Base-by-base conservation (phyloP, 2,797 vertebrate species). In the Perodicticus potto region DNA sequence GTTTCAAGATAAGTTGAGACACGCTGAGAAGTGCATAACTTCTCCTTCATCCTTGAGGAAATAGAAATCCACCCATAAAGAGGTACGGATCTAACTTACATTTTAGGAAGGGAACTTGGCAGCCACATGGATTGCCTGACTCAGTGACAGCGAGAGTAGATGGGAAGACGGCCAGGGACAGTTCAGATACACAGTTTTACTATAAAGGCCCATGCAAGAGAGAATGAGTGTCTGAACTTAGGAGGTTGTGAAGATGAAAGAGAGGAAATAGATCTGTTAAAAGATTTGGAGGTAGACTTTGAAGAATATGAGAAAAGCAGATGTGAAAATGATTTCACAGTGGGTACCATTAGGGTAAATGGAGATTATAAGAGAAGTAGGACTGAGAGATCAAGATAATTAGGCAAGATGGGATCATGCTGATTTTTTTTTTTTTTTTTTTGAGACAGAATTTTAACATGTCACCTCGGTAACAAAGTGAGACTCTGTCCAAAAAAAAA, bases 1-100 rank as follows among this genome's bases (percentile, higher is more conserved):
- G 5, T 89, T 96, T 93, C 92, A 72, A 83, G 86, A 43, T 61
- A 65, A 83, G 19, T 34, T 83, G 87, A 95, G 55, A 63, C 55
- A n/a, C 12, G 3, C 49, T 81, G 40, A 20, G 22, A 82, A 90
- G 23, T 69, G 19, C 25, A 55, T 22, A 80, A 25, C 83, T 53
- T 86, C 3, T 20, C 19, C 63, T 91, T 85, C 17, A 45, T 55
- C 45, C 27, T 70, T 65, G 25, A 95, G 61, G 55, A 90, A 85
- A 70, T 53, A 81, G 29, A 23, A 81, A 82, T 84, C 63, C 49
- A n/a, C 69, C 63, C n/a, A 29, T 37, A 67, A 67, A 40, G 53
- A 45, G 23, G 25, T 37, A 72, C 22, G 85, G 65, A 87, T 80
- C 17, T n/a, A 19, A 17, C 49, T 61, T 85, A 27, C 40, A 55